Evolutionary conservation across 2,888 invertebrate genomes (phyloP).

Genomic region (Eristalis intricaria): DNA sequence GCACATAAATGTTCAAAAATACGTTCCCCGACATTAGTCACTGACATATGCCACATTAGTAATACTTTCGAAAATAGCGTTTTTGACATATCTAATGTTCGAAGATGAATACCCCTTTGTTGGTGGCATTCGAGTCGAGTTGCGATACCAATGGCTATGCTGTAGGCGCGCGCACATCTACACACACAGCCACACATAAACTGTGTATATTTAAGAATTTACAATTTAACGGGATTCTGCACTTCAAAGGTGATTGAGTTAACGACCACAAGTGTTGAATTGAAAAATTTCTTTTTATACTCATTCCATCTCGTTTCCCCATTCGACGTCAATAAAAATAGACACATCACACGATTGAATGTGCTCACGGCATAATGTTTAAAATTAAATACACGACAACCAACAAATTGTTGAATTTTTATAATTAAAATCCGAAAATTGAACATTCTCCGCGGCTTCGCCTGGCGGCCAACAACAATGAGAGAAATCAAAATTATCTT

Average conservation of each 20-base stretch:
- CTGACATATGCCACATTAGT: slow-evolving; percentile 56
- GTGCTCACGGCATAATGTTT: slow-evolving; percentile 24
- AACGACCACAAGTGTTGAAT: slow-evolving; percentile 60
- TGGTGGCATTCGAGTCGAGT: slow-evolving; percentile 50
- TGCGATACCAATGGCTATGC: slow-evolving; percentile 16
- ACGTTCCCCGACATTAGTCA: slow-evolving; percentile 53
- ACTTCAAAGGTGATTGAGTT: slow-evolving; percentile 64
- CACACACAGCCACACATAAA: neutral
- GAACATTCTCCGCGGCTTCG: neutral
- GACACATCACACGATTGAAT: slow-evolving; percentile 15
- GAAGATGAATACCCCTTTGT: slow-evolving; percentile 26
- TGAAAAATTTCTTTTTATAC: slow-evolving; percentile 7
- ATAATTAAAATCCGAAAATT: slow-evolving; percentile 5
- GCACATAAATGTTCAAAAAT: slow-evolving; percentile 51
- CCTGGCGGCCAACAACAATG: neutral
- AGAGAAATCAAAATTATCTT: slow-evolving; percentile 19
- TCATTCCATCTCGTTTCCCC: neutral
- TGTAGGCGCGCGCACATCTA: neutral
- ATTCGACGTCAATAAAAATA: slow-evolving; percentile 27
- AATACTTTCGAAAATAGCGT: slow-evolving; percentile 66
- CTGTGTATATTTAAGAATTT: slow-evolving; percentile 34
- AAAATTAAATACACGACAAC: slow-evolving; percentile 30
- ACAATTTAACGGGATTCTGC: slow-evolving; percentile 31
- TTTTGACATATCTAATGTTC: slow-evolving; percentile 52
- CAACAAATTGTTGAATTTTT: slow-evolving; percentile 10